Conservation (phyloP, 2,113 vertebrate species). For the Capreolus pygargus region DNA sequence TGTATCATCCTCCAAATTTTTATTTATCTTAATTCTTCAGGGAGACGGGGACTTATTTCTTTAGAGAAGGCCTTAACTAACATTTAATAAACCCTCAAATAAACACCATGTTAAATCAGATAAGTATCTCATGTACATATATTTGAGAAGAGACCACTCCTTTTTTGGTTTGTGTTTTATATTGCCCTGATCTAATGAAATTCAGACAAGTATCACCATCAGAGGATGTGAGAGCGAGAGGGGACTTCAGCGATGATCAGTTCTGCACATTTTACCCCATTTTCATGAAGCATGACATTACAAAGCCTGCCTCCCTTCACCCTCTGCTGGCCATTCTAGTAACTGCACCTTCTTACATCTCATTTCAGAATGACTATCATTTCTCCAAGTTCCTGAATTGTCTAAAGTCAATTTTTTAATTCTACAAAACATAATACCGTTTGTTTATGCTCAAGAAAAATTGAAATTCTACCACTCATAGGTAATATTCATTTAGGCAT, state of each 20-base stretch:
- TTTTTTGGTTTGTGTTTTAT: background rate
- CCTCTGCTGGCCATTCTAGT: slow-evolving; percentile 55
- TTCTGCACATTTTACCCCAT: background rate
- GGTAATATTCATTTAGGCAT: background rate
- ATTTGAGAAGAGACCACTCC: background rate
- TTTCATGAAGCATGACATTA: background rate
- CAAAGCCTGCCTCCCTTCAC: slow-evolving; percentile 28
- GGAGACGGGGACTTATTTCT: background rate
- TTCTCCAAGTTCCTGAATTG: background rate
- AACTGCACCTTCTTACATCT: slow-evolving; percentile 28
- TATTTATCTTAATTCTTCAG: background rate
- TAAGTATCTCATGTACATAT: background rate
- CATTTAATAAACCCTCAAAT: background rate
- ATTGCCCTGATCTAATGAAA: background rate
- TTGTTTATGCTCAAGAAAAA: background rate
- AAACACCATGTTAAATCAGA: background rate
- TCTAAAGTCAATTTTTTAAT: background rate
- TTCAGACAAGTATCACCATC: background rate
- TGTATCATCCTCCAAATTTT: background rate
- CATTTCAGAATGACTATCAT: background rate
- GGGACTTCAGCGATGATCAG: background rate
- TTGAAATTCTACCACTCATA: background rate
- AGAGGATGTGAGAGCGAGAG: background rate
- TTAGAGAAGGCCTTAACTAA: slow-evolving; percentile 1
- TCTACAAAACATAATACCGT: background rate